Evolutionary conservation across 1,140 invertebrate genomes (phyloP), one percentile per base, ranked within the genome.

Genomic region (Drosophila miranda): DNA sequence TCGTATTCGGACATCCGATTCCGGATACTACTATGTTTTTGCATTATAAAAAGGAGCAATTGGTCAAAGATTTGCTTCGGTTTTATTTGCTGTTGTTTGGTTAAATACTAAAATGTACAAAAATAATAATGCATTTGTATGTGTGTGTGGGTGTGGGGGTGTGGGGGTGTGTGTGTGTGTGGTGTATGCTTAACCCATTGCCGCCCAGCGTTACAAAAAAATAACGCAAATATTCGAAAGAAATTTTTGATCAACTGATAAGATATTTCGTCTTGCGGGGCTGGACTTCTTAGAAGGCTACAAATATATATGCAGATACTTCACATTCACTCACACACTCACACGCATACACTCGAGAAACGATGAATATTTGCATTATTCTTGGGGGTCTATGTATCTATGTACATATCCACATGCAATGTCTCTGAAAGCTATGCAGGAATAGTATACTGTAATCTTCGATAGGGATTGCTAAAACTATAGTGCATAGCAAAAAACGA

Each of bases 41-140:
- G 57, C 72, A 78, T 79, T 78, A 74, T 63, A 82, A 78, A 81
- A 82, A 78, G 78, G 82, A 86, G 82, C 82, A 87, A 87, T 87
- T 87, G 66, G 78, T 86, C 70, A 71, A 82, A 69, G 74, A 86
- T 87, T 86, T 81, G 81, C 81, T 86, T 86, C 74, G 63, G 48
- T 19, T 19, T 19, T 19, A 16, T 16, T 19, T 19, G 19, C 2
- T 19, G 19, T 19, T 19, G 19, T 19, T 19, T 19, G 19, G 19
- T 66, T 66, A 28, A 56, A 44, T 45, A 63, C 59, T 67, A 49
- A 30, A 34, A 38, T 38, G 30, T 63, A 79, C 44, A 51, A 77
- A 78, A 63, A 55, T 38, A 70, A 83, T 82, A 73, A 78, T 38
- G 34, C 34, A 38, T 38, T 38, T 38, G 11, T 1, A 38, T 38